Base-by-base conservation (phyloP, 2,797 vertebrate species). In the Coregonus sp. region DNA sequence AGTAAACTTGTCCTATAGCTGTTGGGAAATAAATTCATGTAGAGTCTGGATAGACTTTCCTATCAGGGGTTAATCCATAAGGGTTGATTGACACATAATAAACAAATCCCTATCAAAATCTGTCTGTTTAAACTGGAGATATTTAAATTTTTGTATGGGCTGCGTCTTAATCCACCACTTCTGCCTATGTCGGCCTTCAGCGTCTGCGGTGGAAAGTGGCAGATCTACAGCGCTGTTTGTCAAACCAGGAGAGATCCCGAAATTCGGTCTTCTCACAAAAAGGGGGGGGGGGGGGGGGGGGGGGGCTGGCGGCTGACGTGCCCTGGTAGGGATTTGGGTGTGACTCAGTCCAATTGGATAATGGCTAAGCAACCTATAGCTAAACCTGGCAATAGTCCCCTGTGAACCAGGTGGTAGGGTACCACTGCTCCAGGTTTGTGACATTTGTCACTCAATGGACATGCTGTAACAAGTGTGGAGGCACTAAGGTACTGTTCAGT, bases 361-460 rank as follows among this genome's bases (percentile, higher is more conserved):
- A 37, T 74, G 78, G 31, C 72, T 79, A 74, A 75, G 20, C 67
- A 70, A 70, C 73, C 75, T 77, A 25, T 70, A 50, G 78, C 70
- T 61, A 63, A 81, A 74, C 65, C 73, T 40, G 31, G 78, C 73
- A 81, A 76, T 80, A 51, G 20, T 79, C 75, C 66, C 72, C 73
- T 77, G 40, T 74, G 68, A 88, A 90, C 80, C 89, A 90, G 90
- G 87, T 90, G 88, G 81, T 85, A 78, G 67, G 40, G 50, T 69
- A 40, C 40, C 40, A 9, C 7, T 40, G 40, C 40, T 47, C 40
- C 81, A 78, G 76, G 25, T 65, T 50, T 85, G 75, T 86, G 87
- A 87, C 87, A 86, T 89, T 47, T 47, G 85, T 91, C 90, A 89
- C 74, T 91, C 84, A 83, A 50, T 54, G 37, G 61, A 65, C 25